Evolutionary conservation across 2,113 vertebrate genomes (phyloP).

Genomic region (Dendrocopos noguchii): DNA sequence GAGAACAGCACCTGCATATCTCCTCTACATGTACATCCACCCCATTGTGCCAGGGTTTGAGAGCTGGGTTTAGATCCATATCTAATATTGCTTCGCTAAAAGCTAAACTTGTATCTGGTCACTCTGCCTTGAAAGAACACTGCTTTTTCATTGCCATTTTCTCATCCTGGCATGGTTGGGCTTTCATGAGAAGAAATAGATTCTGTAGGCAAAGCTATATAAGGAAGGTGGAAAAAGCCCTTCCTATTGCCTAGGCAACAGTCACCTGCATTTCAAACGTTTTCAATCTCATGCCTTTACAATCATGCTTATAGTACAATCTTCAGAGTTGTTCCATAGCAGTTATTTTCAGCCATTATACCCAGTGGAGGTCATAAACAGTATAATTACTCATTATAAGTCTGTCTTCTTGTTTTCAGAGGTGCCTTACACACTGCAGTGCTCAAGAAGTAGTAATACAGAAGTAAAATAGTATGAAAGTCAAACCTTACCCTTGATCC

Average conservation of each 20-base stretch:
- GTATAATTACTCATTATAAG: constrained; percentile 17
- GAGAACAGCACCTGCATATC: neutral
- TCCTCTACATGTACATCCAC: neutral
- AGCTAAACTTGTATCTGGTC: neutral
- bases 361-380: neutral
- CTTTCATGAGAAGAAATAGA: neutral
- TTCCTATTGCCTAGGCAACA: constrained; percentile 32
- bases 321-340: constrained; percentile 7
- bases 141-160: neutral
- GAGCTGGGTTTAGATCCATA: neutral
- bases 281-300: constrained; percentile 8
- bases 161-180: neutral
- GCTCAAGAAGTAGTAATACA: neutral
- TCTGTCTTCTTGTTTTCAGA: constrained; percentile 7
- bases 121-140: neutral
- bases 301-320: neutral
- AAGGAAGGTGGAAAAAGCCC: neutral
- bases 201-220: neutral
- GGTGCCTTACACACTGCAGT: neutral
- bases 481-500: neutral
- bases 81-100: neutral
- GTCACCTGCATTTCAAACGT: neutral
- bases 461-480: neutral
- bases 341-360: constrained; percentile 30
- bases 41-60: neutral